A percentile compares a stretch with the other conserved stretches of the same genome.
phyloP scores from a whole-genome alignment of 2,797 vertebrate genomes.

The Lagocephalus sceleratus region DNA sequence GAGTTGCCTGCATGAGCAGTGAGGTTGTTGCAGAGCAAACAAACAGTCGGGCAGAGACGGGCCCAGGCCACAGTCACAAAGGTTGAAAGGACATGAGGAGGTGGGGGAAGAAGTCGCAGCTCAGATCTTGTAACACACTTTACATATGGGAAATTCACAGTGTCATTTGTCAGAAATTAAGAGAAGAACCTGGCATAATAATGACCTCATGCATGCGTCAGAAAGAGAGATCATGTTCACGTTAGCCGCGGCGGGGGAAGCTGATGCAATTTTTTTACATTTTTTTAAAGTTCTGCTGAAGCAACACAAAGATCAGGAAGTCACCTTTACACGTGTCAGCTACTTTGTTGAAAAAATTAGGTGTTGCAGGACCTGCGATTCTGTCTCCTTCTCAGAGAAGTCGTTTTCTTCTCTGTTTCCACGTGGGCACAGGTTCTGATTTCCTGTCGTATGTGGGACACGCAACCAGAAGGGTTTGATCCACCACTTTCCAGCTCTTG shows the following conservation, averaged over 20 bases:
- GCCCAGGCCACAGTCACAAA: slow-evolving; percentile 25
- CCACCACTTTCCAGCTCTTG: slow-evolving; percentile 36
- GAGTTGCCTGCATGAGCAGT: not conserved
- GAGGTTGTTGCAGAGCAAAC: slow-evolving; percentile 23
- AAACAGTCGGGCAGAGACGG: slow-evolving; percentile 14
- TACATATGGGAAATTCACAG: slow-evolving; percentile 62
- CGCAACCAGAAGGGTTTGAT: slow-evolving; percentile 50
- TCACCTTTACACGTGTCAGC: slow-evolving; percentile 19
- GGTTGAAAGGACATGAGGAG: slow-evolving; percentile 52
- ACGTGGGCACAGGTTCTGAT: slow-evolving; percentile 51
- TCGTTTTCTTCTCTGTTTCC: slow-evolving; percentile 40
- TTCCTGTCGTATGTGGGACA: slow-evolving; percentile 58
- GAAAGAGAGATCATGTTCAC: slow-evolving; percentile 10
- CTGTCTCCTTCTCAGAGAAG: no score
- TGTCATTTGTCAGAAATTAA: slow-evolving; percentile 10
- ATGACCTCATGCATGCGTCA: not conserved
- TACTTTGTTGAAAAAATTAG: no score
- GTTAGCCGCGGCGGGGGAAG: not conserved
- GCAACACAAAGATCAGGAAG: not conserved
- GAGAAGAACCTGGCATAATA: slow-evolving; percentile 27
- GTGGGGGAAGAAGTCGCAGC: slow-evolving; percentile 58
- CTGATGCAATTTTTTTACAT: slow-evolving; percentile 16
- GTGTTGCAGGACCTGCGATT: no score
- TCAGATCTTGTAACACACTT: slow-evolving; percentile 21
- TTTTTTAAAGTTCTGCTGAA: slow-evolving; percentile 4